A percentile compares a stretch with the other conserved stretches of the same genome.
These are phyloP conservation scores for Gorsachius magnificus DNA, from an alignment of 2,797 vertebrate genomes.

Conservation along the genomic window DNA sequence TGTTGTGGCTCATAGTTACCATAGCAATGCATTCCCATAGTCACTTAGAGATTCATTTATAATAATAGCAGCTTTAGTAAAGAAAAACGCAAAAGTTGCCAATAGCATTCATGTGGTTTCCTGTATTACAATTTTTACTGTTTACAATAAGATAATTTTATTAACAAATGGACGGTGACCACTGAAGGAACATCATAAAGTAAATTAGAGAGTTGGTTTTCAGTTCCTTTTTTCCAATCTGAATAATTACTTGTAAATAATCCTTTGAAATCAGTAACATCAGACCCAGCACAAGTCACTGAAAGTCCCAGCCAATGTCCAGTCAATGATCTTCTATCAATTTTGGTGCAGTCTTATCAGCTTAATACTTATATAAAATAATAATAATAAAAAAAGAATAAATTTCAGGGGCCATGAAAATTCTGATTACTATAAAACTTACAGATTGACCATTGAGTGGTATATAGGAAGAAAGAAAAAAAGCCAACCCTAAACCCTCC, in stretches of 20 bases:
- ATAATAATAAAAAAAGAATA: background rate
- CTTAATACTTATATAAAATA: background rate
- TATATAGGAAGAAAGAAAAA: background rate
- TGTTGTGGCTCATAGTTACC: slow-evolving; percentile 57
- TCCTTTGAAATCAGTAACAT: background rate
- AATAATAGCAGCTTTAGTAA: slow-evolving; percentile 4
- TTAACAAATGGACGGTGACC: background rate
- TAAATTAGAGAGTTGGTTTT: background rate
- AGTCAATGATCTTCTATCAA: background rate
- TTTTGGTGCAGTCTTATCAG: background rate
- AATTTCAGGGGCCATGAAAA: background rate
- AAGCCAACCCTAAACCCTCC: background rate
- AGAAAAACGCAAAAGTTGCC: slow-evolving; percentile 30
- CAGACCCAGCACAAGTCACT: background rate
- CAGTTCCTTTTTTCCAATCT: background rate
- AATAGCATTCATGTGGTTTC: background rate
- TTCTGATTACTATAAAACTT: background rate
- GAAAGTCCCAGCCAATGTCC: background rate
- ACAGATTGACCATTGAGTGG: background rate
- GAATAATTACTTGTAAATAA: background rate
- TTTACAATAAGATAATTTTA: background rate
- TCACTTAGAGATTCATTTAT: slow-evolving; percentile 42
- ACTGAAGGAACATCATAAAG: background rate
- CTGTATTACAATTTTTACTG: background rate
- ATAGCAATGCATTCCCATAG: slow-evolving; percentile 61